These are phyloP conservation scores for Pygoscelis adeliae DNA, from an alignment of 2,113 vertebrate species.

Conservation along the genomic window DNA sequence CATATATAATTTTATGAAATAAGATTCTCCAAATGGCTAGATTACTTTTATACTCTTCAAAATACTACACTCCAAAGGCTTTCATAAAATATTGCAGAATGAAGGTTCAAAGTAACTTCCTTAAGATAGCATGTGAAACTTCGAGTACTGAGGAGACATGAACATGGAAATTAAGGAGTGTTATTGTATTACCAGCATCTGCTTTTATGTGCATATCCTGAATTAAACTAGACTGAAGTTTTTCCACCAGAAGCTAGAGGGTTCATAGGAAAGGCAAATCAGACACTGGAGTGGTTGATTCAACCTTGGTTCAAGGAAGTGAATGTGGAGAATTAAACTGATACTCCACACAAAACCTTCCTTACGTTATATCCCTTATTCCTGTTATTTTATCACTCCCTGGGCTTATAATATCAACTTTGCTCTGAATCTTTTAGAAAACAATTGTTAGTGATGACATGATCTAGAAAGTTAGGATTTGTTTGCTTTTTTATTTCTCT, in stretches of 20 bases:
- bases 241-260: not conserved
- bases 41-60: not conserved
- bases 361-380: not conserved
- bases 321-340: not conserved
- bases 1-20: not conserved
- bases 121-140: not conserved
- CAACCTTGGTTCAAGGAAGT: not conserved
- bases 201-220: not conserved
- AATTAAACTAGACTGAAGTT: not conserved
- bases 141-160: not conserved
- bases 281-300: not conserved
- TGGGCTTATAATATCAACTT: not conserved
- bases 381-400: not conserved
- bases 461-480: not conserved
- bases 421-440: not conserved
- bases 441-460: not conserved
- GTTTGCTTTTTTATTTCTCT: not conserved
- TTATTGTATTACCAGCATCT: not conserved
- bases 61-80: not conserved
- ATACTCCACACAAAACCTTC: not conserved
- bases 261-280: not conserved
- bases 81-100: not conserved
- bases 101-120: not conserved
- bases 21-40: not conserved
- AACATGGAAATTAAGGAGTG: not conserved